Percentiles rank a stretch among this genome's conserved stretches.
These are phyloP conservation scores for Acleris emargana DNA, from an alignment of 2,888 invertebrate genomes.

Conservation along the genomic window DNA sequence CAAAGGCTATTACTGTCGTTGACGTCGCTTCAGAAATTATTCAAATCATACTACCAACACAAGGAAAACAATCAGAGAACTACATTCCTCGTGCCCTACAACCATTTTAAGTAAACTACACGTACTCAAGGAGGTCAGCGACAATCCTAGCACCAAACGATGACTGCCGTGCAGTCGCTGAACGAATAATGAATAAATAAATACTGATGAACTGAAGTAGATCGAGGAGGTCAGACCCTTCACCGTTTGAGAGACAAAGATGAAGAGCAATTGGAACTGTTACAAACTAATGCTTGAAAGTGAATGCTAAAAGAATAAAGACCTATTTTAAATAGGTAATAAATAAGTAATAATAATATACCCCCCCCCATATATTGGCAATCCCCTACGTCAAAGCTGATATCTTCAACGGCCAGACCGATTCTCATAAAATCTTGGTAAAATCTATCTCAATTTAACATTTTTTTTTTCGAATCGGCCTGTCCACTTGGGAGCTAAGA, in stretches of 20 bases:
- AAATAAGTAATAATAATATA: too few relatives aligned
- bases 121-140: conserved; percentile 35
- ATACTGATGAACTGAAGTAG: conserved; percentile 37
- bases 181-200: conserved; percentile 35
- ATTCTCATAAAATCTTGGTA: too few relatives aligned
- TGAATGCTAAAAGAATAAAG: not conserved
- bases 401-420: too few relatives aligned
- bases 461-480: too few relatives aligned
- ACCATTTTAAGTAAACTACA: conserved; percentile 33
- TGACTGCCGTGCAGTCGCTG: conserved; percentile 17
- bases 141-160: conserved; percentile 31
- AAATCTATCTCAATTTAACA: too few relatives aligned
- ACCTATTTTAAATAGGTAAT: too few relatives aligned
- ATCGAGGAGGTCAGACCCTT: conserved; percentile 36
- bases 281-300: not conserved
- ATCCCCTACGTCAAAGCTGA: too few relatives aligned
- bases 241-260: conserved; percentile 20
- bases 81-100: conserved; percentile 8
- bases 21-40: not conserved
- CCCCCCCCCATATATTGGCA: too few relatives aligned
- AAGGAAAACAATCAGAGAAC: conserved; percentile 7
- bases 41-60: conserved; percentile 1
- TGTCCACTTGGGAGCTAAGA: too few relatives aligned
- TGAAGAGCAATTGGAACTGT: conserved; percentile 13
- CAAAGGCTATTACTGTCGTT: too few relatives aligned